These are phyloP conservation scores for Alauda arvensis DNA, from an alignment of 2,797 vertebrate genomes.

Conservation along the genomic window DNA sequence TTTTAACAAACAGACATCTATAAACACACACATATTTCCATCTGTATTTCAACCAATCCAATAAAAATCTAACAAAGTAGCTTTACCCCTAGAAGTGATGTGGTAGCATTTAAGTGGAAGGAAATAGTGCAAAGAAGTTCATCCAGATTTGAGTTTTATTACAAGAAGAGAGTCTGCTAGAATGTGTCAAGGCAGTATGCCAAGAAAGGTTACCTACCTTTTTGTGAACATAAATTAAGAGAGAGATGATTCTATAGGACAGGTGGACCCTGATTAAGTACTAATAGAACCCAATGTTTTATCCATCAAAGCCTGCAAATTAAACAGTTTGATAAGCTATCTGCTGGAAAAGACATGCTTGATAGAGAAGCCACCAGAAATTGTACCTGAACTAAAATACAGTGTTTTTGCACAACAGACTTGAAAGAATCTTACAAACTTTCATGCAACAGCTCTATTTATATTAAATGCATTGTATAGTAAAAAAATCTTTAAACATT, in stretches of 20 bases:
- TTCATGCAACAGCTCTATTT: slow-evolving; percentile 14
- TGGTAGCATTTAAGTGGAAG: neutral
- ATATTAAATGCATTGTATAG: neutral
- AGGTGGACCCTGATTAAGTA: neutral
- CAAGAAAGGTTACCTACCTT: neutral
- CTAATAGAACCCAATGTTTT: slow-evolving; percentile 31
- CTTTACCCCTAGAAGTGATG: neutral
- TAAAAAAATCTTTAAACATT: neutral
- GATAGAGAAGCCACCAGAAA: slow-evolving; percentile 31
- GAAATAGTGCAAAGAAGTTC: neutral
- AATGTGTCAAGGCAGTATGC: neutral
- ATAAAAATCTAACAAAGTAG: neutral
- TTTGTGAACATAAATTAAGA: neutral
- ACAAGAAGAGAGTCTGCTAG: neutral
- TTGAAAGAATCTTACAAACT: neutral
- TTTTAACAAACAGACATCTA: neutral
- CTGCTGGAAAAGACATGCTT: slow-evolving; percentile 45
- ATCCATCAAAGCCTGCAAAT: slow-evolving; percentile 40
- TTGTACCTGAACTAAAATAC: neutral
- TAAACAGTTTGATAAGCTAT: slow-evolving; percentile 8
- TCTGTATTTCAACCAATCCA: neutral
- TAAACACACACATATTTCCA: neutral
- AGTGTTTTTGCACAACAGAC: neutral
- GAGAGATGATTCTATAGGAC: neutral
- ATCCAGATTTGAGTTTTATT: neutral